Evolutionary conservation across 2,888 invertebrate genomes (phyloP).

Genomic region (Luperina nickerlii): DNA sequence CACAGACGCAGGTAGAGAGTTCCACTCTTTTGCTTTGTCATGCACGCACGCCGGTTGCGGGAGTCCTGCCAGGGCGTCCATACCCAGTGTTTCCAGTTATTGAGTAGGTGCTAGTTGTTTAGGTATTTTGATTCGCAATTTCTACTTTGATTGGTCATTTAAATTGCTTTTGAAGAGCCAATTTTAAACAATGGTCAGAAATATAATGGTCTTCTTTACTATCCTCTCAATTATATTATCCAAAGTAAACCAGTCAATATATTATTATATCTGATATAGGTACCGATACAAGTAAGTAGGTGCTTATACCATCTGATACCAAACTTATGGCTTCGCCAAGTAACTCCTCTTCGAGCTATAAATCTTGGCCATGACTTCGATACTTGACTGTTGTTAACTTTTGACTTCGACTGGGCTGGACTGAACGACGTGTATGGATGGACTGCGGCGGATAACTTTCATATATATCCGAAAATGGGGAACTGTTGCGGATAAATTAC

Average conservation of each 20-base stretch:
- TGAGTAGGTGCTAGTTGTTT: not conserved
- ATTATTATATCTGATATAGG: not conserved
- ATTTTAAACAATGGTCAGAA: not conserved
- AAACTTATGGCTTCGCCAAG: constrained; percentile 45
- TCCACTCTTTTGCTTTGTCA: too few relatives aligned
- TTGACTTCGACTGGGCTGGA: constrained; percentile 45
- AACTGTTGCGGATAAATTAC: constrained; percentile 17
- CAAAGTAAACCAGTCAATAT: not conserved
- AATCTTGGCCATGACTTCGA: constrained; percentile 56
- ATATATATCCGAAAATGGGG: constrained; percentile 26
- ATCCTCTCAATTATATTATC: not conserved
- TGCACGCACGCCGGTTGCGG: too few relatives aligned
- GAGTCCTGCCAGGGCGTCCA: too few relatives aligned
- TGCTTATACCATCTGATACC: not conserved
- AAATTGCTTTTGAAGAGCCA: not conserved
- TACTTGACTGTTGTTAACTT: constrained; percentile 50
- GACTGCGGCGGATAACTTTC: constrained; percentile 33
- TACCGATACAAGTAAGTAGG: not conserved
- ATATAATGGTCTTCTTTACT: not conserved
- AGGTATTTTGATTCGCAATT: too few relatives aligned
- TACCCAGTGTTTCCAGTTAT: too few relatives aligned
- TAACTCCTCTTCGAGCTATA: constrained; percentile 44
- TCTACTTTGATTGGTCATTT: not conserved
- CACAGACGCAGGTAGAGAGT: too few relatives aligned
- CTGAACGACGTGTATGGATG: constrained; percentile 57